These are phyloP conservation scores for Riptortus pedestris DNA, from an alignment of 1,140 invertebrate genomes.

Conservation along the genomic window DNA sequence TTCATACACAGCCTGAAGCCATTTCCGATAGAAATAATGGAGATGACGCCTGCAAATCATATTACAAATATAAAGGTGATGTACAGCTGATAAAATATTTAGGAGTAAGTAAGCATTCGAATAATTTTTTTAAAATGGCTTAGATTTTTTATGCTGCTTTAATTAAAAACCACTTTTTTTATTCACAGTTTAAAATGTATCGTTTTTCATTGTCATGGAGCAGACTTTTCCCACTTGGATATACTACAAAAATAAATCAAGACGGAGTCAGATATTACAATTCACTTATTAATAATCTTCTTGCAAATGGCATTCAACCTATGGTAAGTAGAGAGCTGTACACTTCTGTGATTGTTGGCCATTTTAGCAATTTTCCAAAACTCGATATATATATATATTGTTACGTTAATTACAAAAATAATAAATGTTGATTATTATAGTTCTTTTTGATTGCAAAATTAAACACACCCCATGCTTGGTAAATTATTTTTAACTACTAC, in stretches of 20 bases:
- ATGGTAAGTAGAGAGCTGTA: slow-evolving; percentile 40
- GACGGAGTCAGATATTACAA: slow-evolving; percentile 39
- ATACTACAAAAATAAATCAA: slow-evolving; percentile 42
- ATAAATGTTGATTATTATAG: too few relatives aligned
- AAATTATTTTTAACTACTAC: too few relatives aligned
- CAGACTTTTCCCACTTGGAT: slow-evolving; percentile 47
- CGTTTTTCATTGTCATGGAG: slow-evolving; percentile 56
- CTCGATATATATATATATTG: too few relatives aligned
- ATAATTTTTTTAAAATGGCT: neutral
- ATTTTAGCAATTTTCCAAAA: too few relatives aligned
- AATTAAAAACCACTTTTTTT: neutral
- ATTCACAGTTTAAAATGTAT: slow-evolving; percentile 41
- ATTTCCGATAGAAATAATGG: neutral
- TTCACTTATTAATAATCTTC: slow-evolving; percentile 39
- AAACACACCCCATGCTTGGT: too few relatives aligned
- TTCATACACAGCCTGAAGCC: neutral
- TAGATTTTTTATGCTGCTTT: neutral
- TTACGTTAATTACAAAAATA: too few relatives aligned
- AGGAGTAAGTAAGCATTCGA: neutral
- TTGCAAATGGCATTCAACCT: slow-evolving; percentile 41
- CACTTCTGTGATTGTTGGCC: too few relatives aligned
- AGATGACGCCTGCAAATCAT: neutral
- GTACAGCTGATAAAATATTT: neutral
- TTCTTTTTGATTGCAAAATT: too few relatives aligned
- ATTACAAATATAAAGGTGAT: neutral